Percentiles rank a stretch among this genome's conserved stretches.
Evolutionary conservation across 2,113 vertebrate species (phyloP).

Genomic region (Indicator maculatus): DNA sequence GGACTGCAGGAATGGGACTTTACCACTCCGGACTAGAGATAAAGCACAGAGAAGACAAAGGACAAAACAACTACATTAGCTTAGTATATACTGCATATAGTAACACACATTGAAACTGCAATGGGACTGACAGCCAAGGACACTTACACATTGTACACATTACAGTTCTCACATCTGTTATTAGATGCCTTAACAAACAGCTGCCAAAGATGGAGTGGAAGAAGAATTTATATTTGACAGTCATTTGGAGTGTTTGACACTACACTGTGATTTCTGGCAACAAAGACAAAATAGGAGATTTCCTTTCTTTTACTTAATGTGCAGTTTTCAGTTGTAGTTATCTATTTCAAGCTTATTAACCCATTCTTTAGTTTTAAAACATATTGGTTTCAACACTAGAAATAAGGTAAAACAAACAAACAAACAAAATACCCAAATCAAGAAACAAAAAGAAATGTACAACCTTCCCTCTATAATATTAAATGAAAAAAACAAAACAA

Average conservation of each 20-base stretch:
- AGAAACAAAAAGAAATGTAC: conserved; percentile 69
- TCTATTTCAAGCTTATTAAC: conserved; percentile 90
- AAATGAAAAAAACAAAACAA: conserved; percentile 70
- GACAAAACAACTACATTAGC: conserved; percentile 99
- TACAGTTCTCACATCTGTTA: conserved; percentile 95
- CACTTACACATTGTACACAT: conserved; percentile 97
- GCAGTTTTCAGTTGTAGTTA: conserved; percentile 91
- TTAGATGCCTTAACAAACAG: conserved; percentile 93
- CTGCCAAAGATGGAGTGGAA: conserved; percentile 91
- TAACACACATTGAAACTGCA: conserved; percentile 99
- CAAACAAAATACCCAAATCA: conserved; percentile 56
- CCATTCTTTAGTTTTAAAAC: conserved; percentile 90
- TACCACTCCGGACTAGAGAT: conserved; percentile 90
- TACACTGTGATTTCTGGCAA: conserved; percentile 95
- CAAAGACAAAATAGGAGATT: conserved; percentile 85
- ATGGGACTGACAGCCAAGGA: conserved; percentile 98
- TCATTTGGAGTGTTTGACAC: conserved; percentile 93
- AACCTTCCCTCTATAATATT: conserved; percentile 76
- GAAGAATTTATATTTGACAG: conserved; percentile 87
- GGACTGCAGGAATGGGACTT: conserved; percentile 93
- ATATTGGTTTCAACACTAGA: conserved; percentile 79
- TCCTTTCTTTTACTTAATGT: conserved; percentile 82
- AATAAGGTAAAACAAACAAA: conserved; percentile 67
- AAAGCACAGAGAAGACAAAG: conserved; percentile 99
- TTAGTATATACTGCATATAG: conserved; percentile 99